Evolutionary conservation across 2,888 invertebrate genomes (phyloP), one percentile per base, ranked within the genome.

Genomic region (Peribatodes rhomboidaria): DNA sequence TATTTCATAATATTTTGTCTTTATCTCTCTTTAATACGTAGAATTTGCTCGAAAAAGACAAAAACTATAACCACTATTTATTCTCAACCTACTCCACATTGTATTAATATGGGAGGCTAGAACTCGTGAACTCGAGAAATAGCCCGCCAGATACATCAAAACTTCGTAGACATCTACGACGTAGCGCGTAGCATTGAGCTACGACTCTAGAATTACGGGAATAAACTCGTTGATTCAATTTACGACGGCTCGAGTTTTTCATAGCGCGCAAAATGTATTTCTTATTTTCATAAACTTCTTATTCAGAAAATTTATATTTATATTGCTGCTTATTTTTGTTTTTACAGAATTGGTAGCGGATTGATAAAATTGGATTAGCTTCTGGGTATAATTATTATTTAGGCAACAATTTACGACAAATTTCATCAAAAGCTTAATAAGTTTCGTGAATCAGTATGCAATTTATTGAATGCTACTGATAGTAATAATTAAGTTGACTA

Each of bases 101-200:
- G 10, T 3, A 4, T 14, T 37, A 10, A 37, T 37, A 13, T 1
- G n/a, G 27, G 27, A 27, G n/a, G n/a, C 27, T 27, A n/a, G n/a
- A n/a, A 27, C 37, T 37, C n/a, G 14, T 14, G 37, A 37, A 14
- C n/a, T n/a, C n/a, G 1, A 2, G 13, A 37, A 41, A n/a, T 41
- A 41, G 16, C 16, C 7, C 41, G 41, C 16, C 41, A 10, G 18
- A 11, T 20, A 42, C 13, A 20, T 42, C 20, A 42, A 41, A 42
- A 20, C 42, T 20, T 20, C 16, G 18, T 20, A 65, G 68, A 71
- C 75, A 42, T 42, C 18, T 74, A 76, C 73, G 59, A 55, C 63
- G 65, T 67, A 57, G 56, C 61, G 4, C 16, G 18, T 49, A 33
- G 31, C 16, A 11, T 11, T 33, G 20, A 9, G 49, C 33, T 49